phyloP scores from a whole-genome alignment of 2,113 vertebrate genomes.

The Vanacampus margaritifer region DNA sequence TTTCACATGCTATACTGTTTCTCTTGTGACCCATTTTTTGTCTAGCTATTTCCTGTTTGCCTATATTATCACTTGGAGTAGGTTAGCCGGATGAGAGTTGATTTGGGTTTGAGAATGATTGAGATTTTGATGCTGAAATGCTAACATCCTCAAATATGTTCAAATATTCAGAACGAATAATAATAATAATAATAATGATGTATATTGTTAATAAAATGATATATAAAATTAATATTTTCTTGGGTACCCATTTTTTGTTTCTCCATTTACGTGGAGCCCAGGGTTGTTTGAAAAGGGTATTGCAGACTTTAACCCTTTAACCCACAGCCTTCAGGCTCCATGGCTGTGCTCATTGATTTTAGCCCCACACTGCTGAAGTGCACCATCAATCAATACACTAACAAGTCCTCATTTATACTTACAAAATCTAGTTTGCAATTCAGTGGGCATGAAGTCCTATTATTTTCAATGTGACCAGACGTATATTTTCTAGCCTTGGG shows the following conservation, averaged over 20 bases:
- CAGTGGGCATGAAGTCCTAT: conserved; percentile 27
- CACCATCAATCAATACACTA: conserved; percentile 73
- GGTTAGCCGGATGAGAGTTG: conserved; percentile 61
- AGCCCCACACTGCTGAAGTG: conserved; percentile 60
- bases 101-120: conserved; percentile 42
- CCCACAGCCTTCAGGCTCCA: conserved; percentile 52
- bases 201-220: too few species aligned
- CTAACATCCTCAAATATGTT: background rate
- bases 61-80: conserved; percentile 50
- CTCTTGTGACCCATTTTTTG: background rate
- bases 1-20: conserved; percentile 22
- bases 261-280: conserved; percentile 63
- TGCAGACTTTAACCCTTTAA: conserved; percentile 42
- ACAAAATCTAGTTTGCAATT: conserved; percentile 62
- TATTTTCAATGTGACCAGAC: conserved; percentile 19
- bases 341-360: conserved; percentile 67
- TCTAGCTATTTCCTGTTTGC: conserved; percentile 60
- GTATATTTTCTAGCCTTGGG: conserved; percentile 18
- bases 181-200: background rate
- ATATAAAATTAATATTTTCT: too few species aligned
- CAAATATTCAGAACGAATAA: too few species aligned
- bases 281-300: conserved; percentile 56
- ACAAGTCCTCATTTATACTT: conserved; percentile 76
- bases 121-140: conserved; percentile 4
- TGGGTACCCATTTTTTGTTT: conserved; percentile 7